phyloP scores from a whole-genome alignment of 2,113 vertebrate genomes.

The Lontra canadensis region DNA sequence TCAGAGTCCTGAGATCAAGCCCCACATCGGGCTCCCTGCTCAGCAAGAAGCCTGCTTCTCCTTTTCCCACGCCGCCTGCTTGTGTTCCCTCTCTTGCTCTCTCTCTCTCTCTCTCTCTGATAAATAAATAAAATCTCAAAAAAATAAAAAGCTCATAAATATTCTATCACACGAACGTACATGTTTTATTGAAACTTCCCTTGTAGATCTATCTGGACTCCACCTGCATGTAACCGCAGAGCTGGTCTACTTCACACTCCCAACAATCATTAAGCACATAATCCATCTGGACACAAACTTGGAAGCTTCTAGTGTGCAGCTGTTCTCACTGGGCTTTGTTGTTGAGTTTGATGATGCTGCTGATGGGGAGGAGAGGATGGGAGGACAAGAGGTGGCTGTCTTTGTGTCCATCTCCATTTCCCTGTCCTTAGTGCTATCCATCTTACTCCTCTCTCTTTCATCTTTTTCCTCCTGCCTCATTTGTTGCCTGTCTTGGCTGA shows the following conservation, averaged over 20 bases:
- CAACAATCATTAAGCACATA: not conserved
- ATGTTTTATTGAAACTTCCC: not conserved
- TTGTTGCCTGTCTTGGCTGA: not conserved
- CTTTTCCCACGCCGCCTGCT: no score
- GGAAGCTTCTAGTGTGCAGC: not conserved
- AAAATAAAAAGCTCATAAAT: not conserved
- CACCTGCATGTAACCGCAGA: not conserved
- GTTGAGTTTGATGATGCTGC: no score
- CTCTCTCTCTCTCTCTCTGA: not conserved
- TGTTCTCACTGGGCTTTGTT: fast-evolving
- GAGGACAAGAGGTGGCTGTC: not conserved
- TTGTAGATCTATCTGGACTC: not conserved
- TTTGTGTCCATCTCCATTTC: not conserved
- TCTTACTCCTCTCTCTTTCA: not conserved
- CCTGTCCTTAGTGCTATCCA: not conserved
- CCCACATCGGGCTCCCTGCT: no score
- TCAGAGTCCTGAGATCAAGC: no score
- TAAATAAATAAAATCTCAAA: not conserved
- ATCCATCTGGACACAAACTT: not conserved
- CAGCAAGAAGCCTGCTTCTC: no score
- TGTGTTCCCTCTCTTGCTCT: not conserved
- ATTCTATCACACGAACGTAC: not conserved
- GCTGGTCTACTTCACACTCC: not conserved
- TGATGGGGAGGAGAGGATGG: not conserved
- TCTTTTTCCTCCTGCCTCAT: not conserved